Evolutionary conservation across 2,113 vertebrate genomes (phyloP), one percentile per base, ranked within the genome.

Genomic region (Datnioides undecimradiatus): DNA sequence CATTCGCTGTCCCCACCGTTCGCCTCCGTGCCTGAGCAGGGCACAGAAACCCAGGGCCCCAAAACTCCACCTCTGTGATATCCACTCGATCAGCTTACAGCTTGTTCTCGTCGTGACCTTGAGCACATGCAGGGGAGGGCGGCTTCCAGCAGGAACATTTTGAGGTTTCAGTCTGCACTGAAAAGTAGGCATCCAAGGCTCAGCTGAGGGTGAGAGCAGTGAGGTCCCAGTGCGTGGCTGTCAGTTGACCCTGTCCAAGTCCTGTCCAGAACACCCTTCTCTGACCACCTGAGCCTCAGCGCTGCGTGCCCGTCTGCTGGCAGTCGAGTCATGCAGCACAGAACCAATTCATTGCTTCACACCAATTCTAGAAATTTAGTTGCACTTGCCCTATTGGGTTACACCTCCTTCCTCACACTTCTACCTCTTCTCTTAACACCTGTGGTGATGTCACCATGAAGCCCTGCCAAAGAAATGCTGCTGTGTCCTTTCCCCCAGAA

Each of bases 281-380:
- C 55, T 38, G 38, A 73, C 62, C 88, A 90, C 86, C 89, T 88
- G 90, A 90, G 84, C 87, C 87, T 79, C 84, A n/a, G 73, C 9
- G 8, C 21, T 55, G 46, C 33, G 7, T 9, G 51, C 48, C 60
- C 3, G 55, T 85, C 68, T 55, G 55, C 63, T 71, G 58, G 73
- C 76, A 60, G 60, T 63, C 4, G 11, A 79, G 54, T 77, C 79
- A 86, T 49, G 64, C 55, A 49, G 76, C 69, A 66, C 74, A 57
- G 54, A 90, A 76, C 79, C 62, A 82, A 89, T 87, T 74, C 71
- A 71, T 79, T 73, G 63, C 79, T 90, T 90, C 80, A 89, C 88
- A 91, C 90, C 85, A 86, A 85, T 93, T 84, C 70, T 49, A 51
- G 25, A 89, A 82, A 76, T 82, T 29, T 5, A 60, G 84, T 76